Evolutionary conservation across 2,888 invertebrate species (phyloP).

Genomic region (Caenorhabditis wallacei): DNA sequence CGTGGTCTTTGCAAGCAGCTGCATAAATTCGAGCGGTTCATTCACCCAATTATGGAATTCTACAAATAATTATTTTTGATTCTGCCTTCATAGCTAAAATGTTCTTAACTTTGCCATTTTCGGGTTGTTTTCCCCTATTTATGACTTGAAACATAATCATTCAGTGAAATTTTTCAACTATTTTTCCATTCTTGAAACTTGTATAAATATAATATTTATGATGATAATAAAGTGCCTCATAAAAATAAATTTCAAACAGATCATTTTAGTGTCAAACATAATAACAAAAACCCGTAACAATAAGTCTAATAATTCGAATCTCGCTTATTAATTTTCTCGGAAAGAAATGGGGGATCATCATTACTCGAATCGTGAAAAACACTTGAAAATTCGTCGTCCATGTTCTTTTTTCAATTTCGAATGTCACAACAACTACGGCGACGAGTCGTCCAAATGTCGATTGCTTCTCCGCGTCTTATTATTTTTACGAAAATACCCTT

Average conservation of each 20-base stretch:
- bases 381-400: constrained; percentile 32
- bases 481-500: constrained; percentile 68
- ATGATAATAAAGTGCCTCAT: constrained; percentile 18
- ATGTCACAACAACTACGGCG: constrained; percentile 45
- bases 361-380: constrained; percentile 27
- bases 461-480: constrained; percentile 61
- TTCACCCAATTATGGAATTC: constrained; percentile 64
- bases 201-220: constrained; percentile 11
- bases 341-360: neutral
- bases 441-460: constrained; percentile 50
- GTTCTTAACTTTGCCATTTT: neutral
- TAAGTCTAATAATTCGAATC: neutral
- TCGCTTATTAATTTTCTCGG: neutral
- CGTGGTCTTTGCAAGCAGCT: constrained; percentile 82
- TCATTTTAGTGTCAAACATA: constrained; percentile 30
- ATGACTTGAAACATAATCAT: constrained; percentile 16
- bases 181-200: neutral
- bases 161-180: neutral
- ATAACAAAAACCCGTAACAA: constrained; percentile 16
- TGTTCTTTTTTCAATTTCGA: constrained; percentile 23
- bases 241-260: constrained; percentile 20
- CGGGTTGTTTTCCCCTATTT: constrained; percentile 7
- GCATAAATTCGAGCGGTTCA: constrained; percentile 69
- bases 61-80: constrained; percentile 44
- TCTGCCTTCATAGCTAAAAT: constrained; percentile 7